Evolutionary conservation across 2,113 vertebrate species (phyloP).

Genomic region (Paracanthobrama guichenoti): DNA sequence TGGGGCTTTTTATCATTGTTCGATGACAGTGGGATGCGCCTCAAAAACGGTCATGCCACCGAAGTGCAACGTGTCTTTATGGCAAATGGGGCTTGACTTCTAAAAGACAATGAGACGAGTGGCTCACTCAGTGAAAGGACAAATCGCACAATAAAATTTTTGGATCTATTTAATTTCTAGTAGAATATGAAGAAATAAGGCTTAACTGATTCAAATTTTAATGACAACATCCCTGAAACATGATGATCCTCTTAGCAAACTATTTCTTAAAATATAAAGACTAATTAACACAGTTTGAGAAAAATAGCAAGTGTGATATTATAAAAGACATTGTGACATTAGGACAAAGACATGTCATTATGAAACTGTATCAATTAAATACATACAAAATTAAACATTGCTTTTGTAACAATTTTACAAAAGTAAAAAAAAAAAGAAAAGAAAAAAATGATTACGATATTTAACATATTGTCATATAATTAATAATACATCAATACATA

Average conservation of each 20-base stretch:
- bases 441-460: background rate
- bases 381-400: background rate
- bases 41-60: slow-evolving; percentile 62
- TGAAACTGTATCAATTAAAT: background rate
- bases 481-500: background rate
- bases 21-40: slow-evolving; percentile 71
- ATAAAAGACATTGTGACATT: background rate
- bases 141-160: background rate
- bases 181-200: background rate
- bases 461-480: background rate
- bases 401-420: background rate
- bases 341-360: background rate
- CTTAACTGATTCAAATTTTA: background rate
- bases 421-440: background rate
- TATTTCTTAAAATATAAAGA: background rate
- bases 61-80: slow-evolving; percentile 54
- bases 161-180: background rate
- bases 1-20: slow-evolving; percentile 70
- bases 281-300: background rate
- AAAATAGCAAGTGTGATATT: background rate
- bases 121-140: background rate
- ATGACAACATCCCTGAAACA: background rate
- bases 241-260: background rate
- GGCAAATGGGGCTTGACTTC: slow-evolving; percentile 7
- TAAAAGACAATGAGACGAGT: background rate